These are phyloP conservation scores for Calameuta idolon DNA, from an alignment of 2,888 invertebrate species.

Conservation along the genomic window DNA sequence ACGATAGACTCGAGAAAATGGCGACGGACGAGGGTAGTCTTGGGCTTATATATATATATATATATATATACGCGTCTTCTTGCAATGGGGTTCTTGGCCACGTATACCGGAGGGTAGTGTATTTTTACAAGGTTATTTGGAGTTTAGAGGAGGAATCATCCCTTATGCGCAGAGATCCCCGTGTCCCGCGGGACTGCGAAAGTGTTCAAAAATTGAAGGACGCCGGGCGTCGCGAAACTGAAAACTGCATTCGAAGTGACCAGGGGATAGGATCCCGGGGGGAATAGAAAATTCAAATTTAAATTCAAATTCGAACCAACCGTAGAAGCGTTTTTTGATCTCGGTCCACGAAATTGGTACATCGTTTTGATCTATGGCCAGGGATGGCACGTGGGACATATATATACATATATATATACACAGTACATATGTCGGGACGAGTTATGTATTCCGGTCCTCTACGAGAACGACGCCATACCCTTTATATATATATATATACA, in stretches of 20 bases:
- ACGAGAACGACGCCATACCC: background rate
- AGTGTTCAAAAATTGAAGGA: constrained; percentile 65
- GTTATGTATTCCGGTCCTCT: background rate
- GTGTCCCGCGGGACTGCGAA: constrained; percentile 33
- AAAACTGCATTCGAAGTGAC: constrained; percentile 64
- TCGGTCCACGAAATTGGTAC: constrained; percentile 39
- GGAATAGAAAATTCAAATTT: constrained; percentile 53
- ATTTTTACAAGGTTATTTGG: constrained; percentile 58
- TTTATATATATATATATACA: background rate
- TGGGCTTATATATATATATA: background rate
- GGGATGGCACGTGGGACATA: background rate
- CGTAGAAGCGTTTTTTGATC: constrained; percentile 40
- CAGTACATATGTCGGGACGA: background rate
- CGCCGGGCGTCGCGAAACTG: constrained; percentile 38
- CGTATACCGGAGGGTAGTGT: constrained; percentile 30
- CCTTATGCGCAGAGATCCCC: constrained; percentile 31
- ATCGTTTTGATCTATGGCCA: constrained; percentile 41
- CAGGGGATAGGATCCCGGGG: constrained; percentile 53
- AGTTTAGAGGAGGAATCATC: constrained; percentile 42
- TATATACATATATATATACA: background rate
- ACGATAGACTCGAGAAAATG: background rate
- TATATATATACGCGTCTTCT: background rate
- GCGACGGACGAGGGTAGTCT: background rate
- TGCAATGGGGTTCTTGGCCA: background rate
- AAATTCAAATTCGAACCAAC: constrained; percentile 58